Conservation (phyloP, 2,113 vertebrate genomes). For the Agapornis roseicollis region DNA sequence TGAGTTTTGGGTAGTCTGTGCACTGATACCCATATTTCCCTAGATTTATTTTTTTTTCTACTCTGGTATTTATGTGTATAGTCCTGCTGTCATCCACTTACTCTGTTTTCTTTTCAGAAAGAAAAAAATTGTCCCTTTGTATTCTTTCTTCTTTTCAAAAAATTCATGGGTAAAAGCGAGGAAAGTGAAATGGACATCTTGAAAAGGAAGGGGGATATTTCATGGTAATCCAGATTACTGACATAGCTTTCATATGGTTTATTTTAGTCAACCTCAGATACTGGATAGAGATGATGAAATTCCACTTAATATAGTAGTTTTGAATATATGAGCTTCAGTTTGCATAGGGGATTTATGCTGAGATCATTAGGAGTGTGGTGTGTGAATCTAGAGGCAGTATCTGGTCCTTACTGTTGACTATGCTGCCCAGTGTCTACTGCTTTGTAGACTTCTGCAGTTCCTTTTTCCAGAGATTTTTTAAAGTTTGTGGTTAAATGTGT, state of each 20-base stretch:
- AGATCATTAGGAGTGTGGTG: background rate
- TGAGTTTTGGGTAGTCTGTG: background rate
- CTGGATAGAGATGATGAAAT: background rate
- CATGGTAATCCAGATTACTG: background rate
- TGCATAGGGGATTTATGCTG: background rate
- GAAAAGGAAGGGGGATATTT: background rate
- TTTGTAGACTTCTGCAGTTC: background rate
- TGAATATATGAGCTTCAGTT: background rate
- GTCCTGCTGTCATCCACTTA: background rate
- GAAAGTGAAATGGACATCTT: fast-evolving
- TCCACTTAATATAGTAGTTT: background rate
- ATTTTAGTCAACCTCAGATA: background rate
- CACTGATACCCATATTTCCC: background rate
- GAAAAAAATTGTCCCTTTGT: background rate
- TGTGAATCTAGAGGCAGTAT: background rate
- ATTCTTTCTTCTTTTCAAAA: background rate
- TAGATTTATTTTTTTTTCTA: background rate
- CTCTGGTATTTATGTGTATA: background rate
- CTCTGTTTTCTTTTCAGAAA: background rate
- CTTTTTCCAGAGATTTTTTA: background rate
- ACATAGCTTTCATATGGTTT: background rate
- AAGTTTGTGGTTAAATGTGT: background rate
- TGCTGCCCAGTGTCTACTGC: background rate
- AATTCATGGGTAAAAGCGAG: fast-evolving
- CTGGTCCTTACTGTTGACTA: background rate